A percentile compares a stretch with the other conserved stretches of the same genome.
Evolutionary conservation across 2,113 vertebrate species (phyloP).

Genomic region (Oncorhynchus nerka): DNA sequence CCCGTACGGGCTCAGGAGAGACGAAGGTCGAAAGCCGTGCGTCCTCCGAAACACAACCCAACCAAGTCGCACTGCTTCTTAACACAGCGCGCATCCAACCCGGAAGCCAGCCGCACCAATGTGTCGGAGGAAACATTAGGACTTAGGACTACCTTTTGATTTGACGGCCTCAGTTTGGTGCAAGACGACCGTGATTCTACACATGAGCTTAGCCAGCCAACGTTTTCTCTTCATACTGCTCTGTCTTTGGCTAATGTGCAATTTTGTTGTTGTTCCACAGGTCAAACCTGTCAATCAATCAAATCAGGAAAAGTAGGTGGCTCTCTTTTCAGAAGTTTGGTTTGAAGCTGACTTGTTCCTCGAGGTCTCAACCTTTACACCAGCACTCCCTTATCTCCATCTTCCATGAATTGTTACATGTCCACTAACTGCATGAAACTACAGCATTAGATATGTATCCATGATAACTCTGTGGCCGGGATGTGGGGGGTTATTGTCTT

Average conservation of each 20-base stretch:
- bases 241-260: neutral
- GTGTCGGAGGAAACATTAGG: too few species aligned
- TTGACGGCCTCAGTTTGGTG: neutral
- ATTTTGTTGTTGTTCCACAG: conserved; percentile 64
- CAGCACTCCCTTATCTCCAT: neutral
- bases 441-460: neutral
- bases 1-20: too few species aligned
- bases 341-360: neutral
- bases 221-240: too few species aligned
- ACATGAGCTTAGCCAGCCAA: too few species aligned
- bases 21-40: too few species aligned
- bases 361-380: neutral
- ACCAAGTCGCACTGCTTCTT: too few species aligned
- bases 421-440: neutral
- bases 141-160: neutral
- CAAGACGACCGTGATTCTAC: too few species aligned
- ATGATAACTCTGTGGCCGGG: neutral
- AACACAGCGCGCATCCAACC: too few species aligned
- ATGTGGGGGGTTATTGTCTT: too few species aligned
- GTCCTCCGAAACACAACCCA: too few species aligned
- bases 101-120: too few species aligned
- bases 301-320: conserved; percentile 85
- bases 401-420: neutral
- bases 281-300: conserved; percentile 78
- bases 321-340: conserved; percentile 2